Evolutionary conservation across 64 coral and sea anemone species (phyloP), one percentile per base, ranked within the genome.

Genomic region (Exaiptasia diaphana): DNA sequence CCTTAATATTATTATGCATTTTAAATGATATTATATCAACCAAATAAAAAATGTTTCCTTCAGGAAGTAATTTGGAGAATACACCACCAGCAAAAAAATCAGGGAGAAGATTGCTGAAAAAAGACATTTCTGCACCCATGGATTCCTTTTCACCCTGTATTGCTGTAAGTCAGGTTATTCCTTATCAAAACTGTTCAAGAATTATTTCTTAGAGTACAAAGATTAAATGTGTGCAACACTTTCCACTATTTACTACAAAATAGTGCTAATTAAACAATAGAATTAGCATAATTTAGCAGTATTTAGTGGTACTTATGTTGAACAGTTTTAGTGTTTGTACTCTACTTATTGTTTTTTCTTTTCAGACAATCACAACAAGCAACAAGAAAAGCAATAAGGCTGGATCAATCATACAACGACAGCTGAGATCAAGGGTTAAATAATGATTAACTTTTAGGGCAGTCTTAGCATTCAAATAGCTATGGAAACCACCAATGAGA

Each of bases 351-450:
- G 2, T 65, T 65, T 11, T 12, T 65, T 33, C 30, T 0, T 62
- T 62, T 7, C 26, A 65, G 61, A 17, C 61, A 15, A 17, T 65
- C n/a, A 9, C 32, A 28, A 65, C 32, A 24, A 65, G 30, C 30
- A 65, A 28, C 5, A 68, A 85, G 37, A 53, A 85, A 53, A 30
- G 10, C 8, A 57, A 78, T 1, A 73, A 59, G 17, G 52, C 82
- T 36, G 59, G 53, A 22, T 73, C 41, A 7, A 74, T 85, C 0
- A 73, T 85, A 13, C 41, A 67, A 3, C 54, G 82, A 22, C 82
- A 85, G 38, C 41, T 85, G 8, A 54, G 82, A 48, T 71, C 82
- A 25, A 50, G 82, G 12, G 38, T n/a, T n/a, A n/a, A n/a, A n/a
- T n/a, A n/a, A n/a, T n/a, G n/a, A n/a, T n/a, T n/a, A n/a, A n/a